These are phyloP conservation scores for Pempheris klunzingeri DNA, from an alignment of 2,797 vertebrate species.

Conservation along the genomic window DNA sequence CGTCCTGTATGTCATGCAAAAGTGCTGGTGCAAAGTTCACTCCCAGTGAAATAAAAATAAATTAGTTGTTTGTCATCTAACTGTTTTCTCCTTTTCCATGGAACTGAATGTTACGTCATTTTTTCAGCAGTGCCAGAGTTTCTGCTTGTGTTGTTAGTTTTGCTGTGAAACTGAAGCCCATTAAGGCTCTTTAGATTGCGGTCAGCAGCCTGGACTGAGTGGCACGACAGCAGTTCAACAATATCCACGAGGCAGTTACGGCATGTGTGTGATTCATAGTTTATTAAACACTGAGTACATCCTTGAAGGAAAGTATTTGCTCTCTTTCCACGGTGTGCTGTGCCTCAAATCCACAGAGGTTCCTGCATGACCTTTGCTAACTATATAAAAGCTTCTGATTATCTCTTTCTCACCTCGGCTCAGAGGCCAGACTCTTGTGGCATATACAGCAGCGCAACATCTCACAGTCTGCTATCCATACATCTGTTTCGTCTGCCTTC, in stretches of 20 bases:
- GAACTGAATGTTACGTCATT: constrained; percentile 2
- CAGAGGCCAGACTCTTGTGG: constrained; percentile 35
- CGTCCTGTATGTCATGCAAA: constrained; percentile 13
- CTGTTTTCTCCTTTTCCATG: constrained; percentile 1
- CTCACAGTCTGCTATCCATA: constrained; percentile 31
- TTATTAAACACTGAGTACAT: constrained; percentile 62
- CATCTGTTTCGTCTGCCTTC: constrained; percentile 52
- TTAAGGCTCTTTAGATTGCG: constrained; percentile 12
- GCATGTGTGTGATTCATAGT: constrained; percentile 61
- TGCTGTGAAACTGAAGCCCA: constrained; percentile 28
- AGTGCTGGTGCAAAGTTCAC: constrained; percentile 27
- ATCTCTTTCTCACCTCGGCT: constrained; percentile 63
- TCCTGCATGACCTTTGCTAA: constrained; percentile 63
- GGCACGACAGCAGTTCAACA: constrained; percentile 31
- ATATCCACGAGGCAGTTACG: constrained; percentile 25
- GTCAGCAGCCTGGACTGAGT: constrained; percentile 25
- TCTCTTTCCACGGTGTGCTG: constrained; percentile 31
- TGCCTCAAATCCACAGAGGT: constrained; percentile 69
- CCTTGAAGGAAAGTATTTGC: constrained; percentile 47
- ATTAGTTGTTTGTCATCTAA: constrained; percentile 23
- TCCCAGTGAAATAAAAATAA: constrained; percentile 29
- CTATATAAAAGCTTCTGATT: constrained; percentile 75
- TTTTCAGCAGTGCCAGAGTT: constrained; percentile 12
- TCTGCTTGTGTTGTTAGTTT: constrained; percentile 32
- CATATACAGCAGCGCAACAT: constrained; percentile 20